Base-by-base conservation (phyloP, 2,888 invertebrate species). In the Bombylius major region DNA sequence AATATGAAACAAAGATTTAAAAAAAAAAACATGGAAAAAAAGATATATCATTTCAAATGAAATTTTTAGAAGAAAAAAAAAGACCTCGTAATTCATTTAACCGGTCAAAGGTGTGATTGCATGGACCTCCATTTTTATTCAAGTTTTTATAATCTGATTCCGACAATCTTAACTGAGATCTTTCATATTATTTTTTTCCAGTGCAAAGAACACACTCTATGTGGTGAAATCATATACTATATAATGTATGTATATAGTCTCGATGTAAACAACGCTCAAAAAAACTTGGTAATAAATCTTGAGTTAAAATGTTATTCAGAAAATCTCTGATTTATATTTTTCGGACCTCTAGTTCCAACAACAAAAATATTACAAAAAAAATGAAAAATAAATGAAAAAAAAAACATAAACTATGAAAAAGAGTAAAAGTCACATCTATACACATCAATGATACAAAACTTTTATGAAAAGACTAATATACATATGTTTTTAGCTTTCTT, bases 251-350 rank as follows among this genome's bases (percentile, higher is more conserved):
- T 44, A 23, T 23, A 23, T 23, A 23, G 23, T 14, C 12, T 59
- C 61, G 62, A 61, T 62, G 62, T 62, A 62, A 62, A 62, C 62
- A 62, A 57, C 59, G 60, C 59, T 62, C 60, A 62, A 60, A 60
- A n/a, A 23, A 61, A 62, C 61, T 57, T 57, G 60, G 58, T 57
- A 58, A 61, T 62, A 62, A 62, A 62, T 62, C 62, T 60, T 50
- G 31, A 51, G 48, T 53, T 58, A 61, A 62, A 61, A 61, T 61
- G 62, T 62, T 62, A 62, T 62, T 62, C 62, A 62, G 61, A 62
- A 62, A 62, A 59, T 62, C 61, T 62, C 62, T 62, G 62, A 62
- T 62, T 62, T 62, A 62, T 62, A 55, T 55, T 55, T 55, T 55
- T 55, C 51, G 55, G 51, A 51, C 51, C 42, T 39, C 42, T 14